phyloP scores from a whole-genome alignment of 2,888 invertebrate genomes.

The Lydus trimaculatus region DNA sequence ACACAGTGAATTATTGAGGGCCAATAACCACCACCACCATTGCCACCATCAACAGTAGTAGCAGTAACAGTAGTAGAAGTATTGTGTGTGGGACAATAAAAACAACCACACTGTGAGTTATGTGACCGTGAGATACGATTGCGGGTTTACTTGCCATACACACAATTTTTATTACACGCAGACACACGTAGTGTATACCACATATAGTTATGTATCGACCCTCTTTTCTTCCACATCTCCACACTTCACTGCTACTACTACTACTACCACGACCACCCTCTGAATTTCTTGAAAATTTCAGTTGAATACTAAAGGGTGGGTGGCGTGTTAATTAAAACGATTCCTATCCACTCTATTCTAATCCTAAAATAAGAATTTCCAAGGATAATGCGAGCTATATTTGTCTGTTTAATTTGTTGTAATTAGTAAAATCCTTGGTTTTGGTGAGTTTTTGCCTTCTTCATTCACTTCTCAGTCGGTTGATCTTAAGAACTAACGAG shows the following conservation, averaged over 20 bases:
- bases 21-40: slow-evolving; percentile 28
- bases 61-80: slow-evolving; percentile 33
- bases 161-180: neutral
- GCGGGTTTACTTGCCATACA: slow-evolving; percentile 7
- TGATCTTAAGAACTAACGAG: slow-evolving; percentile 43
- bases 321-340: neutral
- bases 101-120: slow-evolving; percentile 45
- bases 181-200: neutral
- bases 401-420: slow-evolving; percentile 44
- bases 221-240: neutral
- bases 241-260: neutral
- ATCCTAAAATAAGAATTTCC: slow-evolving; percentile 34
- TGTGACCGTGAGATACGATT: slow-evolving; percentile 29
- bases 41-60: neutral
- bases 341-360: neutral
- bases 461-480: slow-evolving; percentile 34
- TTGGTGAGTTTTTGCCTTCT: slow-evolving; percentile 39
- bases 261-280: neutral
- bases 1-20: slow-evolving; percentile 32
- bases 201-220: neutral
- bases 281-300: neutral
- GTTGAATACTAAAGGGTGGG: neutral
- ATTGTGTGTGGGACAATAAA: slow-evolving; percentile 52
- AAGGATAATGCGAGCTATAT: slow-evolving; percentile 40
- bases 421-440: slow-evolving; percentile 41